Evolutionary conservation across 1,140 invertebrate genomes (phyloP), one percentile per base, ranked within the genome.

Genomic region (Conopomorpha cramerella): DNA sequence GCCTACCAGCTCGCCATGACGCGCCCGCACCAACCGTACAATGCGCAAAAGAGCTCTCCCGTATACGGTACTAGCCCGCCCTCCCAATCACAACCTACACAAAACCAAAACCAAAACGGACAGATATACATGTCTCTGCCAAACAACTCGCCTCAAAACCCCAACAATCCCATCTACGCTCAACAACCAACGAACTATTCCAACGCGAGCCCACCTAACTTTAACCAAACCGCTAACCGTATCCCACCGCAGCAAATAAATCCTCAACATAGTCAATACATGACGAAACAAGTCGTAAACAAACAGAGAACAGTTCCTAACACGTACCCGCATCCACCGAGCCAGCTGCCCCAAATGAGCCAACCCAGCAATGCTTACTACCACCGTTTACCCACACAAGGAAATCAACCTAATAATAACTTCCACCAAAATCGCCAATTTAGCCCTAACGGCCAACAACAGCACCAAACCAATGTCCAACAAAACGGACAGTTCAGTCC

Each of bases 61-160:
- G 46, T 63, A 8, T 63, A 65, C 34, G 58, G 52, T 10, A 55
- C 51, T 7, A 60, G 46, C 36, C 51, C 56, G 14, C 50, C 56
- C 1, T 51, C 56, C 13, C 50, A 55, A 1, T 38, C 53, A 16
- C 59, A 63, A 39, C 36, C 44, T 16, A 41, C 39, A 31, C 50
- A 41, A 27, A 54, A 54, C 40, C 51, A 55, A 43, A 64, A 32
- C 26, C 34, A 12, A 15, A 52, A 44, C 19, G 64, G 46, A 39
- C 71, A 76, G 43, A 73, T 73, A 40, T 72, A 68, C 46, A 61
- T 66, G 40, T 41, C 60, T 8, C 38, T 71, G 23, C 62, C 65
- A 2, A 39, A 46, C 12, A 72, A 49, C 38, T 14, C 50, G 16
- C 36, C 50, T 12, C 61, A 60, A 43, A 70, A 52, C 36, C 29